These are phyloP conservation scores for Equus przewalskii DNA, from an alignment of 2,113 vertebrate genomes.

Conservation along the genomic window DNA sequence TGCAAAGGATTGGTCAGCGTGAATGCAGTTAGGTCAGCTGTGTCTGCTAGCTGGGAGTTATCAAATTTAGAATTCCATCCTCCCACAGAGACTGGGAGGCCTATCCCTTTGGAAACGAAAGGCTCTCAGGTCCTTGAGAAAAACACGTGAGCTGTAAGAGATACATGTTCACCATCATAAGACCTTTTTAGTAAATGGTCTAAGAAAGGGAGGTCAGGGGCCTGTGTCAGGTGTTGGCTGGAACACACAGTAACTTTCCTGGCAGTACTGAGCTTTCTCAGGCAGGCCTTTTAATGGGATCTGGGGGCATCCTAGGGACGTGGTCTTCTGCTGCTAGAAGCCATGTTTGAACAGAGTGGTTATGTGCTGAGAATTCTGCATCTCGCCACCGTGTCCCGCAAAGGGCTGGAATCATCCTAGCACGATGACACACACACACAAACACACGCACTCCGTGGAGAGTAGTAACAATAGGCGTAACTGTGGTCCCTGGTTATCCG, in stretches of 20 bases:
- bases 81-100: neutral
- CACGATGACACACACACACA: rapidly evolving
- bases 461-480: neutral
- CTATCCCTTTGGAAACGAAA: neutral
- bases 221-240: neutral
- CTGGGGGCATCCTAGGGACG: neutral
- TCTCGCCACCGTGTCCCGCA: neutral
- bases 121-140: neutral
- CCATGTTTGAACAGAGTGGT: neutral
- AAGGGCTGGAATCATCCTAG: neutral
- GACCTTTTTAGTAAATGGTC: neutral
- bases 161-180: neutral
- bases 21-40: neutral
- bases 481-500: neutral
- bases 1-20: neutral
- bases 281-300: neutral
- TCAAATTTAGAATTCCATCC: neutral
- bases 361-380: neutral
- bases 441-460: neutral
- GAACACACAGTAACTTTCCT: neutral
- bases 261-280: neutral
- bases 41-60: neutral
- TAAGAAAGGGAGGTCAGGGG: neutral
- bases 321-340: neutral
- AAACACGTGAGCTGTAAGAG: neutral